Conservation (phyloP, 2,888 invertebrate genomes). For the Melanchra persicariae region DNA sequence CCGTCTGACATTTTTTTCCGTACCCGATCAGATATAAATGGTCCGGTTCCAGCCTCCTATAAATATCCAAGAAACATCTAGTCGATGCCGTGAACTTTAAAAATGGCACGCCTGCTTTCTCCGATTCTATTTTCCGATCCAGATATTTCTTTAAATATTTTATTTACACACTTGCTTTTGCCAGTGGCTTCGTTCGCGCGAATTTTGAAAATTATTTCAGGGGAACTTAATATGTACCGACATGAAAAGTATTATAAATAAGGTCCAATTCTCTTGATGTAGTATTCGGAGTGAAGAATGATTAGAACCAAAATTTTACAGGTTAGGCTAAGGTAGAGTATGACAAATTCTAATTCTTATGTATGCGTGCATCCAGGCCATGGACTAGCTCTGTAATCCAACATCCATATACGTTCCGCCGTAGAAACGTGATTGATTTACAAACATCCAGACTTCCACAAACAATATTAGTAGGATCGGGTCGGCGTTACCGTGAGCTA, state of each 20-base stretch:
- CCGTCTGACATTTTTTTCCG: constrained; percentile 37
- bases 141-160: constrained; percentile 46
- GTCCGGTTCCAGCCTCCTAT: constrained; percentile 27
- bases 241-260: not conserved
- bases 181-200: not conserved
- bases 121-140: constrained; percentile 24
- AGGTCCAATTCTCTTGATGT: too few relatives aligned
- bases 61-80: constrained; percentile 48
- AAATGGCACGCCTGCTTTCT: constrained; percentile 42
- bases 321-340: too few relatives aligned
- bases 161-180: constrained; percentile 24
- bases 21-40: constrained; percentile 41
- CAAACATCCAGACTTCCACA: not conserved
- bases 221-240: not conserved
- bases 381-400: not conserved
- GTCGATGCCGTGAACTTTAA: constrained; percentile 46
- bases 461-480: not conserved
- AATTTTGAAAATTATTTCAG: not conserved
- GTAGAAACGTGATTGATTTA: not conserved
- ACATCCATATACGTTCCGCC: not conserved
- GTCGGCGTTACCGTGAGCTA: constrained; percentile 9
- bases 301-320: too few relatives aligned
- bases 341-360: not conserved
- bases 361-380: not conserved
- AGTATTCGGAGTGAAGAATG: too few relatives aligned